Conservation (phyloP, 2,113 vertebrate species). For the Myanophis thanlyinensis region DNA sequence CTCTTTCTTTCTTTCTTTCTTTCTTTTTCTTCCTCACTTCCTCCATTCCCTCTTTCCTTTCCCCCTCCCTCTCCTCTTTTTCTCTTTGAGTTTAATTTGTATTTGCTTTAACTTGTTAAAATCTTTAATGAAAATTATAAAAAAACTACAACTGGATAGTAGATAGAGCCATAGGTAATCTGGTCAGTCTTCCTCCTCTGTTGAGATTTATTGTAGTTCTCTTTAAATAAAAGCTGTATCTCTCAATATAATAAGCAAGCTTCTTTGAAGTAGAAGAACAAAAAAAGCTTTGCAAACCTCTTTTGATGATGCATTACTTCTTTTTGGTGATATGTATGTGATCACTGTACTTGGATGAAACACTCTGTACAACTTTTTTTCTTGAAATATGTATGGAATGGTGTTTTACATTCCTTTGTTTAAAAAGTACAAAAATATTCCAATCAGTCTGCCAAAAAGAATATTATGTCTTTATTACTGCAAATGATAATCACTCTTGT, state of each 20-base stretch:
- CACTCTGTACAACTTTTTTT: background rate
- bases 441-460: conserved; percentile 11
- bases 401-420: background rate
- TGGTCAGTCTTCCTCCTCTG: background rate
- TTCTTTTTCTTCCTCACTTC: background rate
- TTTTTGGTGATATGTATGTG: background rate
- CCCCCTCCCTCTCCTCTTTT: background rate
- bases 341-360: background rate
- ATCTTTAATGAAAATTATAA: background rate
- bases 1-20: background rate
- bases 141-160: background rate
- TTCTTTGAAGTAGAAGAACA: background rate
- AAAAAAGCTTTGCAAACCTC: background rate
- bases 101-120: background rate
- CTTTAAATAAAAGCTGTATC: background rate
- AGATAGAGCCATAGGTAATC: background rate
- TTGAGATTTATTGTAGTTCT: background rate
- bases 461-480: conserved; percentile 27
- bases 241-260: background rate
- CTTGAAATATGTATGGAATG: background rate
- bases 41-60: background rate
- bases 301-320: background rate
- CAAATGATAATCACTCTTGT: conserved; percentile 4
- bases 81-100: background rate
- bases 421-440: conserved; percentile 1